Percentiles rank a stretch among this genome's conserved stretches.
Conservation (phyloP, 2,888 invertebrate genomes). For the Pyrochroa serraticornis region DNA sequence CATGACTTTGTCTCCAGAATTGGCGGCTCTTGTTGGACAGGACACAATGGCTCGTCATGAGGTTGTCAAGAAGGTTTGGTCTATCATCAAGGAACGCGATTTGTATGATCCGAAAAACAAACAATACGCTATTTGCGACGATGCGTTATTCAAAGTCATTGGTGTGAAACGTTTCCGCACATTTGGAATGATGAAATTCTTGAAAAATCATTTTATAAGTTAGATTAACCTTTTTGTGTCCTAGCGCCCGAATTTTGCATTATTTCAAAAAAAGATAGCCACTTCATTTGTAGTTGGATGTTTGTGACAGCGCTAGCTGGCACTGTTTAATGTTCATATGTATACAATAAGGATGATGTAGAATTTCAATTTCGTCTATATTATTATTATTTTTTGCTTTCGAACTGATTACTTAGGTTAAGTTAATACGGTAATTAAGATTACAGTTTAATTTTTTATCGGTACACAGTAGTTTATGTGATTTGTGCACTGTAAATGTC, state of each 20-base stretch:
- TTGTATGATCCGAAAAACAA: constrained; percentile 93
- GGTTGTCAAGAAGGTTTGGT: constrained; percentile 90
- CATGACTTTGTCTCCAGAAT: constrained; percentile 81
- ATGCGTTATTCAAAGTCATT: constrained; percentile 85
- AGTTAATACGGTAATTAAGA: constrained; percentile 26
- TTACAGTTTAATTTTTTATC: constrained; percentile 26
- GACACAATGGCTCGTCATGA: constrained; percentile 86
- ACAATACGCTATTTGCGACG: constrained; percentile 94
- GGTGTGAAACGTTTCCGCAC: constrained; percentile 92
- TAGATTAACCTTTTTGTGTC: constrained; percentile 50
- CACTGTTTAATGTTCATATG: constrained; percentile 24
- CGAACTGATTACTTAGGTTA: constrained; percentile 39
- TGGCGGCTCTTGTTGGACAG: constrained; percentile 84
- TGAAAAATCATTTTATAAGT: constrained; percentile 86
- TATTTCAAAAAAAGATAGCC: constrained; percentile 20
- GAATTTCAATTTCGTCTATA: constrained; percentile 4
- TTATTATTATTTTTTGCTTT: constrained; percentile 14
- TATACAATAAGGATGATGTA: constrained; percentile 1
- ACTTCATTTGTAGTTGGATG: constrained; percentile 24
- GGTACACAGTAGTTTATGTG: constrained; percentile 32
- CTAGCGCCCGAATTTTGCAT: constrained; percentile 23
- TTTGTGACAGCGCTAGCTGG: constrained; percentile 27
- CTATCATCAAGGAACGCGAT: constrained; percentile 86
- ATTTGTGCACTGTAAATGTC: constrained; percentile 42
- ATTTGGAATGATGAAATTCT: constrained; percentile 96